Base-by-base conservation (phyloP, 2,888 invertebrate species). In the Coelogynopora nodosa region DNA sequence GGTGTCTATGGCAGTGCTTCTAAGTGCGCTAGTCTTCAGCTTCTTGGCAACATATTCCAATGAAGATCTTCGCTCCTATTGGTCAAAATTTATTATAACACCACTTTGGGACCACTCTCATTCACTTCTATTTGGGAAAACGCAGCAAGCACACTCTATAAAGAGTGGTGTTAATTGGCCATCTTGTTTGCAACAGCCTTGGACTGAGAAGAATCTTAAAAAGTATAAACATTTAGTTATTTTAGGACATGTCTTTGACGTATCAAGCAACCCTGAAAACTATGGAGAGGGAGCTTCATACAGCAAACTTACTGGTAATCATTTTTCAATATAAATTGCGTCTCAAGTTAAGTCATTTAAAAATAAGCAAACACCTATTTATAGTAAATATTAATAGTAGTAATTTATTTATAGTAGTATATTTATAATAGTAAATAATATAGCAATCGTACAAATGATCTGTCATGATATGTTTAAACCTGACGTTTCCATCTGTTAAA, bases 231-330 rank as follows among this genome's bases (percentile, higher is more conserved):
- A 87, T 74, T n/a, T 87, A 5, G 85, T 2, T 10, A 86, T 87
- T 87, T 31, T 87, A 1, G 87, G 87, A 28, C 85, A 87, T 31
- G 87, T 87, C 28, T 87, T 87, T 31, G 87, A 87, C 67, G 87
- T 87, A n/a, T 87, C 87, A 13, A 10, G 27, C 23, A 49, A 29
- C 26, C 67, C 87, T 5, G 30, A 87, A 74, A 74, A 86, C 18
- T 87, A 87, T 31, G 87, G 87, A n/a, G 23, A 28, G 13, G 49
- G 67, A 74, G 87, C 85, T 1, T n/a, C 29, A 10, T 87, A 87
- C 67, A 67, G 30, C 30, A 28, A 29, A 13, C 49, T 87, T 23
- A 87, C 87, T 27, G 87, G 86, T 86, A 31, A 87, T 74, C 5
- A n/a, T 2, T 2, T 84, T 80, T 49, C 49, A 49, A 13, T 49